Evolutionary conservation across 2,113 vertebrate species (phyloP).

Genomic region (Pomatostomus ruficeps): DNA sequence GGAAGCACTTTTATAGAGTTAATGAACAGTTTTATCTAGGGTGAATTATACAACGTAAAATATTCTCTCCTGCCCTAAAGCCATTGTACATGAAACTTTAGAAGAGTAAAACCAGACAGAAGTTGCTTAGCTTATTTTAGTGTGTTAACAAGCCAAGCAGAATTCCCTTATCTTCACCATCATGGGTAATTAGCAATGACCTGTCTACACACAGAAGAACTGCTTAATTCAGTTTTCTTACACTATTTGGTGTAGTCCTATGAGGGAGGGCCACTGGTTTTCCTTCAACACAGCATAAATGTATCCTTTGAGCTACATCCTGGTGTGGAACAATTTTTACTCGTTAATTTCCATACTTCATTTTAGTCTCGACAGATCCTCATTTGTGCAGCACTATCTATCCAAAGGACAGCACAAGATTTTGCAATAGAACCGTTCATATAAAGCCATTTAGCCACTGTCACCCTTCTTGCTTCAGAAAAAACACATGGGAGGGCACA

Average conservation of each 20-base stretch:
- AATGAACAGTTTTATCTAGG: conserved; percentile 22
- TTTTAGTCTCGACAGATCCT: neutral
- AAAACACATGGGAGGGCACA: neutral
- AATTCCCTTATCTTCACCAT: conserved; percentile 19
- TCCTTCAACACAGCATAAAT: neutral
- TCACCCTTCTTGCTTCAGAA: neutral
- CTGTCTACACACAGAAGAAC: conserved; percentile 1
- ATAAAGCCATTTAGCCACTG: neutral
- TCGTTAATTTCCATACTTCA: neutral
- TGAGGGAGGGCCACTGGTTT: neutral
- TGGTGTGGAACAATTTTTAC: neutral
- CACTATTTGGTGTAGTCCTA: neutral
- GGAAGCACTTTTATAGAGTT: conserved; percentile 14
- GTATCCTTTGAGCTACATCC: neutral
- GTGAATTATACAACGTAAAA: neutral
- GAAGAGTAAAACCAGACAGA: neutral
- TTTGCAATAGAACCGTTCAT: neutral
- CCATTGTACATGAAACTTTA: neutral
- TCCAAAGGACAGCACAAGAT: neutral
- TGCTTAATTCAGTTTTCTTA: conserved; percentile 45
- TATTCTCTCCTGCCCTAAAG: conserved; percentile 7
- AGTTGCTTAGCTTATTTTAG: neutral
- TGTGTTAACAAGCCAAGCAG: conserved; percentile 4
- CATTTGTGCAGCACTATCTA: neutral
- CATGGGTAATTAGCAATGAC: conserved; percentile 1